Base-by-base conservation (phyloP, 2,113 vertebrate species). In the Hippocampus comes region DNA sequence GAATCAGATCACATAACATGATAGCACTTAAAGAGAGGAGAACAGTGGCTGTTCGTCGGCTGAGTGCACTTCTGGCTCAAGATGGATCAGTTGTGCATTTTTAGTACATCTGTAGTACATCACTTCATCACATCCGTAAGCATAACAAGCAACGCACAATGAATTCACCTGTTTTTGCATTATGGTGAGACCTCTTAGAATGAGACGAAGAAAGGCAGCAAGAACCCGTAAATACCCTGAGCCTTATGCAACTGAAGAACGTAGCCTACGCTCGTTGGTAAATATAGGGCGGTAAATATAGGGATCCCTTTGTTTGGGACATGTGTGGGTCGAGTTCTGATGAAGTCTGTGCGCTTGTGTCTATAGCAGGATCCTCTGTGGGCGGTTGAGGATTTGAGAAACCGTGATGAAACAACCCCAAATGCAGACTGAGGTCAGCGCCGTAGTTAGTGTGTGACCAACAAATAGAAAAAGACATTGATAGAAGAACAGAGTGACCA, bases 1-100 rank as follows among this genome's bases (percentile, higher is more conserved):
- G 82, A 87, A 78, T 81, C 82, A 83, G 81, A 81, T 83, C 85
- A 83, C 90, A 91, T 91, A 91, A 83, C 82, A 87, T 89, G 78
- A 89, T 81, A 75, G 86, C 65, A 72, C 80, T 81, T 79, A 67
- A 60, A 76, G 81, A 78, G 77, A 84, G 71, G 81, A 72, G 76
- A 82, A 82, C 72, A 41, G 57, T 68, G 64, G 70, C 77, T 73
- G 78, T 90, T 87, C 89, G 88, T 86, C 78, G 75, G 77, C 64
- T 82, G 79, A 80, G 71, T 87, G 83, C 86, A 46, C 63, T 34
- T 82, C 80, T 81, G 74, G 75, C 81, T 69, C 73, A 80, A 89
- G 74, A 81, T 77, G 71, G 49, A 85, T 79, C 76, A 83, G 78
- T 84, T 71, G 74, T 78, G 73, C 75, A 51, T 79, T 80, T 84